A percentile compares a stretch with the other conserved stretches of the same genome.
Conservation (phyloP, 2,888 invertebrate species). For the Phytoseiulus persimilis region DNA sequence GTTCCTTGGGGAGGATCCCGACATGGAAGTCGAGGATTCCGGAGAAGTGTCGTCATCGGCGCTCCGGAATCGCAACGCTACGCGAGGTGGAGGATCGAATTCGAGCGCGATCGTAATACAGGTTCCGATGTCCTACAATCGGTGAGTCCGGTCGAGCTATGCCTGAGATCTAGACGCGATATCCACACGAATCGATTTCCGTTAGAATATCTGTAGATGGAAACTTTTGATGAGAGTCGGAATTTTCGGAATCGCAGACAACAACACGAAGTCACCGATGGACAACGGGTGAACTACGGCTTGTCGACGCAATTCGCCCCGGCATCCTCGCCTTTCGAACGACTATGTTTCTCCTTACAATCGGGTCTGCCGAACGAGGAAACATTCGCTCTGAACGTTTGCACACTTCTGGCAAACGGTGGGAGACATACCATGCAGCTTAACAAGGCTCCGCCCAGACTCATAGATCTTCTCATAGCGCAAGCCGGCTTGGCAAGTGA, state of each 20-base stretch:
- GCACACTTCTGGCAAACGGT: conserved; percentile 87
- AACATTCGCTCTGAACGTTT: conserved; percentile 94
- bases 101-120: conserved; percentile 58
- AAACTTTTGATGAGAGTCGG: background rate
- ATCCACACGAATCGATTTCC: background rate
- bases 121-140: conserved; percentile 68
- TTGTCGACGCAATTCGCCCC: conserved; percentile 57
- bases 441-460: conserved; percentile 66
- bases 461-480: conserved; percentile 78
- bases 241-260: conserved; percentile 45
- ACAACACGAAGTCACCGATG: conserved; percentile 34
- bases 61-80: conserved; percentile 51
- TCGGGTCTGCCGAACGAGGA: conserved; percentile 98
- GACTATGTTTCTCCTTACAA: conserved; percentile 76
- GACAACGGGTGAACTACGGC: conserved; percentile 49
- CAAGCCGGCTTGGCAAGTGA: conserved; percentile 90
- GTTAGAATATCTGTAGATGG: background rate
- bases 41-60: conserved; percentile 59
- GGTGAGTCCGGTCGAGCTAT: background rate
- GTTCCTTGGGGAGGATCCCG: conserved; percentile 80
- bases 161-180: background rate
- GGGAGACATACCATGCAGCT: conserved; percentile 77
- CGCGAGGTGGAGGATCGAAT: conserved; percentile 63
- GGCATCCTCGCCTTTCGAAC: conserved; percentile 51
- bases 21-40: conserved; percentile 64